phyloP scores from a whole-genome alignment of 2,797 vertebrate species.

The Sebastolobus alascanus region DNA sequence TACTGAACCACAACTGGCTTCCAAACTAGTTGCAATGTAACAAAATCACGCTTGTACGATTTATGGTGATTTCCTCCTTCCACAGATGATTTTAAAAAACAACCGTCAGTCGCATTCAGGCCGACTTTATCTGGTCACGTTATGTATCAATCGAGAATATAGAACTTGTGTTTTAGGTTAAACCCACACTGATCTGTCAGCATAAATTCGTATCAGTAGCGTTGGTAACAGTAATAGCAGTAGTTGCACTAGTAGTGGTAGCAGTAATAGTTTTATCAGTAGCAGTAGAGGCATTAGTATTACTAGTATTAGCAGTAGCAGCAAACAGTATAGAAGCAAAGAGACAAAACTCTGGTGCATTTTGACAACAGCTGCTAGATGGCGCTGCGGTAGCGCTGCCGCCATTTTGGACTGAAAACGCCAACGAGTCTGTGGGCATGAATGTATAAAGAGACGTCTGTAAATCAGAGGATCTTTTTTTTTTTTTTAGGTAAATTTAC shows the following conservation, averaged over 20 bases:
- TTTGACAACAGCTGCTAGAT: too few relatives aligned
- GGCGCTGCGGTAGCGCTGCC: rapidly evolving
- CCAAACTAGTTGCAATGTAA: neutral
- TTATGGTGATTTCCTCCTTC: too few relatives aligned
- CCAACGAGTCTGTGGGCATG: too few relatives aligned
- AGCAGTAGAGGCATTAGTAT: neutral
- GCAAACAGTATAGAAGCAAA: too few relatives aligned
- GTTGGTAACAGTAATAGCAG: neutral
- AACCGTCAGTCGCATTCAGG: neutral
- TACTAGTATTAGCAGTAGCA: too few relatives aligned
- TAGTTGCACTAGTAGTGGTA: neutral
- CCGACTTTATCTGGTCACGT: neutral
- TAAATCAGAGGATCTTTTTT: too few relatives aligned
- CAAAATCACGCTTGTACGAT: neutral
- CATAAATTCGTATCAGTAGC: neutral
- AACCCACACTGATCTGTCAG: neutral
- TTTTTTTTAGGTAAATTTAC: too few relatives aligned
- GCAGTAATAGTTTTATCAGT: neutral
- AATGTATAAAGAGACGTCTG: too few relatives aligned
- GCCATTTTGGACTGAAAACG: too few relatives aligned
- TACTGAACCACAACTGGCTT: neutral
- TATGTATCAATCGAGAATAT: neutral
- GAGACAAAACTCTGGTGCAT: too few relatives aligned
- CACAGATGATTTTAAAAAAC: too few relatives aligned
- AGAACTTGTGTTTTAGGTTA: neutral